phyloP scores from a whole-genome alignment of 2,113 vertebrate species.

The Mesembrinibis cayennensis region DNA sequence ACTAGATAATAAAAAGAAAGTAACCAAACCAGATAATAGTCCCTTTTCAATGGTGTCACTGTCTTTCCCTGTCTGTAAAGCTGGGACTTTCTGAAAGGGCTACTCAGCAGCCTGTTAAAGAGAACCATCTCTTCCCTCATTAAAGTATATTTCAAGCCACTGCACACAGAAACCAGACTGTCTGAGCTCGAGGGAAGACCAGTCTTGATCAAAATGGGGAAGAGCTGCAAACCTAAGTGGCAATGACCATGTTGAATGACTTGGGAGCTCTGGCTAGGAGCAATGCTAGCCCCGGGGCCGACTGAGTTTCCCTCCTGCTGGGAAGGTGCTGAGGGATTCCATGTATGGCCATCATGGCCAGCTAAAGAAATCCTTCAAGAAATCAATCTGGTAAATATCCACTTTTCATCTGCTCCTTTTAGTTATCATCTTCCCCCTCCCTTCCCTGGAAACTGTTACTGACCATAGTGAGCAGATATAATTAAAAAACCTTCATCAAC shows the following conservation, averaged over 20 bases:
- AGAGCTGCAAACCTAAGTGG: background rate
- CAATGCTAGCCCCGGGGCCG: accelerated
- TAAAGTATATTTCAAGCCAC: background rate
- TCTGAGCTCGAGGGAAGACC: background rate
- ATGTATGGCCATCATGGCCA: background rate
- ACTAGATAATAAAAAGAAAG: background rate
- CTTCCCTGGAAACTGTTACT: background rate
- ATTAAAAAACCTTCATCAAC: background rate
- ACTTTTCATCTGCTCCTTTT: background rate
- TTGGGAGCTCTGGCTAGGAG: background rate
- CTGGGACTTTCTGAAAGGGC: background rate
- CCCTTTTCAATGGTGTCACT: background rate
- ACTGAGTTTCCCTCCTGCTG: background rate
- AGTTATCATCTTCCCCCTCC: background rate
- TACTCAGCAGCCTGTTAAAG: background rate
- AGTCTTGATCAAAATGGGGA: background rate
- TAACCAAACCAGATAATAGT: background rate
- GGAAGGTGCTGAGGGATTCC: background rate
- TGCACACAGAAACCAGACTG: background rate
- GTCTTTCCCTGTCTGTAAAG: background rate
- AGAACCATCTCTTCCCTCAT: background rate
- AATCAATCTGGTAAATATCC: background rate
- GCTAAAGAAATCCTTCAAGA: background rate
- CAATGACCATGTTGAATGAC: background rate
- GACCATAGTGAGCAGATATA: background rate